These are phyloP conservation scores for Cydia strobilella DNA, from an alignment of 1,140 invertebrate genomes.

Conservation along the genomic window DNA sequence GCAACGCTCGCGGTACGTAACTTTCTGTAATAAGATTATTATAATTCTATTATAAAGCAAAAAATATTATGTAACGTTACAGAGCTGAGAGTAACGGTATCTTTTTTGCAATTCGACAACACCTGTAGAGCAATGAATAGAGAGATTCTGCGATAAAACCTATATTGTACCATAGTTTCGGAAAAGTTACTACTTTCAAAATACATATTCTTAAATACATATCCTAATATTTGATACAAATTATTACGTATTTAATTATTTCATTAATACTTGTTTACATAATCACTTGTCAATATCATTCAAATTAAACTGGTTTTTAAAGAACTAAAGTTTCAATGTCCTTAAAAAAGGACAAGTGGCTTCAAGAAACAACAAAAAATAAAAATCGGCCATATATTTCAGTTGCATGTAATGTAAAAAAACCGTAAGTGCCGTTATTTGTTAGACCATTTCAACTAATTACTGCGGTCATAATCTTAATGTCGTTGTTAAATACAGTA, in stretches of 20 bases:
- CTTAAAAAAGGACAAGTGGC: no score
- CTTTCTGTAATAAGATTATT: slow-evolving; percentile 19
- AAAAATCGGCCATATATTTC: no score
- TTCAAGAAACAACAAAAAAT: no score
- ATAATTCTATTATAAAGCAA: neutral
- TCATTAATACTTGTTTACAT: no score
- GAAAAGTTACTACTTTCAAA: no score
- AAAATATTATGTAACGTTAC: neutral
- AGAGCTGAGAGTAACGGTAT: slow-evolving; percentile 6
- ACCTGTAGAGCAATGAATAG: neutral
- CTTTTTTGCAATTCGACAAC: neutral
- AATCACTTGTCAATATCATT: no score
- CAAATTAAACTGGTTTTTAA: no score
- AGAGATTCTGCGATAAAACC: neutral
- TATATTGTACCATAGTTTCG: no score
- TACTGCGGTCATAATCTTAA: neutral
- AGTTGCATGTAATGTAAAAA: neutral
- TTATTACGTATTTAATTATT: no score
- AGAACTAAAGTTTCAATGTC: no score
- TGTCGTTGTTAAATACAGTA: slow-evolving; percentile 7
- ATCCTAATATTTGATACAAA: no score
- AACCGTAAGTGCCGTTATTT: neutral
- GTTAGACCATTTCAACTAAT: neutral
- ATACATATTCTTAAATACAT: no score
- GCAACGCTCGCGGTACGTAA: slow-evolving; percentile 2